These are phyloP conservation scores for Euplagia quadripunctaria DNA, from an alignment of 2,888 invertebrate genomes.

Conservation along the genomic window DNA sequence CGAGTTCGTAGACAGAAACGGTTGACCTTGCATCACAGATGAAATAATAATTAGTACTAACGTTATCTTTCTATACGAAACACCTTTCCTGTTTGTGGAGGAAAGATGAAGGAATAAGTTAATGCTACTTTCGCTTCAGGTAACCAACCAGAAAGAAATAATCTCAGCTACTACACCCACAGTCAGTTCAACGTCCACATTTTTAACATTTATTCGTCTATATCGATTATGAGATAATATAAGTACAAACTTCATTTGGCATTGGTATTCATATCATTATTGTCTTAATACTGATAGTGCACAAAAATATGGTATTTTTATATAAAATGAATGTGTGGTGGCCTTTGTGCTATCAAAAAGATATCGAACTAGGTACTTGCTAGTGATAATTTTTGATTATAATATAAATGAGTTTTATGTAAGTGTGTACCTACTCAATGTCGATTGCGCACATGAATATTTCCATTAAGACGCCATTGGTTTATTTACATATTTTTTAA, in stretches of 20 bases:
- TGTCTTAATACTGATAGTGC: background rate
- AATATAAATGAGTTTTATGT: constrained; percentile 3
- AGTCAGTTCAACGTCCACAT: too few relatives aligned
- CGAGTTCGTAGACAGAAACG: too few relatives aligned
- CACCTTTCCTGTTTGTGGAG: too few relatives aligned
- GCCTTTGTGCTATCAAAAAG: constrained; percentile 19
- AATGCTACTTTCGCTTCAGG: too few relatives aligned
- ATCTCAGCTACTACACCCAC: too few relatives aligned
- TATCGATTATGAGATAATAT: background rate
- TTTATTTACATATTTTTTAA: background rate
- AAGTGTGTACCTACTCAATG: constrained; percentile 5
- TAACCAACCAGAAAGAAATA: too few relatives aligned
- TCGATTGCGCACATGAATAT: background rate
- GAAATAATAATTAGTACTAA: too few relatives aligned
- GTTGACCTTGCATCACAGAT: too few relatives aligned
- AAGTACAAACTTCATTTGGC: background rate
- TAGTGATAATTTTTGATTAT: constrained; percentile 6
- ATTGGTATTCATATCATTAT: background rate
- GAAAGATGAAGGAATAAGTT: too few relatives aligned
- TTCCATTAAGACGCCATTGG: background rate
- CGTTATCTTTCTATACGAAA: too few relatives aligned
- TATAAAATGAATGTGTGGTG: constrained; percentile 1
- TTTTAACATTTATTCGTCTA: background rate
- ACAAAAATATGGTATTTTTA: background rate
- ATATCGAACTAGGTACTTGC: constrained; percentile 15